Evolutionary conservation across 2,113 vertebrate species (phyloP).

Genomic region (Taurulus bubalis): DNA sequence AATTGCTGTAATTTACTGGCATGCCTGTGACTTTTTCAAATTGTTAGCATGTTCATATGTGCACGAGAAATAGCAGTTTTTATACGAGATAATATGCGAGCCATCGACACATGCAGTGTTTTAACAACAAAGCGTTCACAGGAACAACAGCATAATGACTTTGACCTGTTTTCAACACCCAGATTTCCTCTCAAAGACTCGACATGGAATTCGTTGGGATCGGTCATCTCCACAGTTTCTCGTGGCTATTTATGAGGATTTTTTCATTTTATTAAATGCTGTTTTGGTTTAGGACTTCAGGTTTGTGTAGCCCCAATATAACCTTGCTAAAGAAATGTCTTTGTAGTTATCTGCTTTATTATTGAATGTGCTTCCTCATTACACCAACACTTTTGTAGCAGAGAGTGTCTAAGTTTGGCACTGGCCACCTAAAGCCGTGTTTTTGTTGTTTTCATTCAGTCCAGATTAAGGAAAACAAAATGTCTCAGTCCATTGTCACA

Average conservation of each 20-base stretch:
- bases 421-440: neutral
- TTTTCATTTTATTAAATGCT: neutral
- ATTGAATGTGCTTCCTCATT: neutral
- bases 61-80: neutral
- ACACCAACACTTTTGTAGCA: neutral
- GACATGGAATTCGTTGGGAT: neutral
- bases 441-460: constrained; percentile 1
- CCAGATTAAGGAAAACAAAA: constrained; percentile 16
- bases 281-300: neutral
- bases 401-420: too few species aligned
- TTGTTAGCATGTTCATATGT: neutral
- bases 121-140: constrained; percentile 7
- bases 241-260: neutral
- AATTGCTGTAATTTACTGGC: neutral
- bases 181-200: neutral
- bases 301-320: neutral
- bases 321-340: too few species aligned
- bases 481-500: constrained; percentile 48
- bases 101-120: neutral
- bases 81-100: neutral
- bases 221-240: neutral
- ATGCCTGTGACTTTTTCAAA: neutral
- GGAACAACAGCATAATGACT: constrained; percentile 22
- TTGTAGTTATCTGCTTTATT: neutral
- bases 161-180: constrained; percentile 8